These are phyloP conservation scores for Aldrovandia affinis DNA, from an alignment of 2,797 vertebrate species.

Conservation along the genomic window DNA sequence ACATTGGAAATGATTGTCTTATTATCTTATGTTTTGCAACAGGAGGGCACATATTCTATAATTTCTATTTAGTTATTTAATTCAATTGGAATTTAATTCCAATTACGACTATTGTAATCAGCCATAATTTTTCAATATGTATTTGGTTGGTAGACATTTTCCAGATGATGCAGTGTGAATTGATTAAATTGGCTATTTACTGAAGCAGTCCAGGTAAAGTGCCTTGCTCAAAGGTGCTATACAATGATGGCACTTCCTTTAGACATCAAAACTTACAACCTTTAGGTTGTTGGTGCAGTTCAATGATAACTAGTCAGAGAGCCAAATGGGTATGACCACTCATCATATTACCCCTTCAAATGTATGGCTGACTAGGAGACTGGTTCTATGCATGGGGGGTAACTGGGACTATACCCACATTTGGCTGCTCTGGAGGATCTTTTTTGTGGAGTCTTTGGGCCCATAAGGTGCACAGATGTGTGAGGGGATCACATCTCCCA, in stretches of 20 bases:
- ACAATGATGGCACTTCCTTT: too few species aligned
- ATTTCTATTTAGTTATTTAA: too few species aligned
- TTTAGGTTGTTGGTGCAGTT: background rate
- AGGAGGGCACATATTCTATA: too few species aligned
- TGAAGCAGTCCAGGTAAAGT: background rate
- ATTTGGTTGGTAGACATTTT: background rate
- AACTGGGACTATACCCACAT: background rate
- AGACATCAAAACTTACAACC: background rate
- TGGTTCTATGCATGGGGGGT: background rate
- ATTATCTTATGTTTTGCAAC: too few species aligned
- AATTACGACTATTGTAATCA: too few species aligned
- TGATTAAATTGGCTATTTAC: background rate
- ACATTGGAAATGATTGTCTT: background rate
- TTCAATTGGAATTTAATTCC: too few species aligned
- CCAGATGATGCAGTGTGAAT: background rate
- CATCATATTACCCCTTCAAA: background rate
- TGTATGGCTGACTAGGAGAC: background rate
- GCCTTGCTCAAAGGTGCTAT: background rate
- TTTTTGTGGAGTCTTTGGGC: background rate
- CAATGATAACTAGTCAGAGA: background rate
- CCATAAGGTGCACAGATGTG: conserved; percentile 27
- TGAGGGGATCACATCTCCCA: background rate
- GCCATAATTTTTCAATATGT: background rate
- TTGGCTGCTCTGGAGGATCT: background rate
- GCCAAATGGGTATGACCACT: background rate